Evolutionary conservation across 1,140 invertebrate genomes (phyloP), one percentile per base, ranked within the genome.

Genomic region (Drosophila oshimai): DNA sequence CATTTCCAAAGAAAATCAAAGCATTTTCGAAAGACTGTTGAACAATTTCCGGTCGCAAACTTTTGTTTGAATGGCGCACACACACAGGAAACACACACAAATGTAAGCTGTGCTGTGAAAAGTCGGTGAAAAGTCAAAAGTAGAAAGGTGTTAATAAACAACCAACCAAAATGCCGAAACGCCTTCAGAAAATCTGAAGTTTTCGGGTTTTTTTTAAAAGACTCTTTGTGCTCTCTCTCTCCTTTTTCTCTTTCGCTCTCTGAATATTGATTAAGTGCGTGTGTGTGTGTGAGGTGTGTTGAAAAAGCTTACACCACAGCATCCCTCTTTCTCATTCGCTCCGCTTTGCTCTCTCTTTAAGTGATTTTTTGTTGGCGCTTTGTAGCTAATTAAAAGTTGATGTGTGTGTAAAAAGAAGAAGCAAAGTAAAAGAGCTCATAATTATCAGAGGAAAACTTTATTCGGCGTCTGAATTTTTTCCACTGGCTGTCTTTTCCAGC

Each of bases 361-460:
- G 72, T 74, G 73, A 75, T 84, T 79, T 75, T 78, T 72, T 74
- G 67, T 76, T 86, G 80, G 75, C 75, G 80, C 75, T 77, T 86
- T 81, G 80, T 73, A 87, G 80, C 80, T 86, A 86, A 86, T 86
- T 86, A 86, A 86, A 84, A 84, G 60, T 84, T 84, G 71, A 81
- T 80, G 71, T 72, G 80, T 58, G 13, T 17, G 41, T 13, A 7
- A 22, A 18, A 9, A 12, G 15, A 34, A 22, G 20, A n/a, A 22
- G 31, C 47, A 24, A 29, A 34, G 24, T 10, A 15, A 31, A 28
- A 46, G 5, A 6, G 28, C 37, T 87, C 76, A 73, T 87, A 87
- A 86, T 86, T 86, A 86, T 87, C 57, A 72, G 45, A 71, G 50
- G 20, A 80, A 80, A 80, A 87, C 75, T 86, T 86, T 87, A 79